A percentile compares a stretch with the other conserved stretches of the same genome.
Evolutionary conservation across 2,888 invertebrate species (phyloP).

Genomic region (Lissocephala sabroskyi): DNA sequence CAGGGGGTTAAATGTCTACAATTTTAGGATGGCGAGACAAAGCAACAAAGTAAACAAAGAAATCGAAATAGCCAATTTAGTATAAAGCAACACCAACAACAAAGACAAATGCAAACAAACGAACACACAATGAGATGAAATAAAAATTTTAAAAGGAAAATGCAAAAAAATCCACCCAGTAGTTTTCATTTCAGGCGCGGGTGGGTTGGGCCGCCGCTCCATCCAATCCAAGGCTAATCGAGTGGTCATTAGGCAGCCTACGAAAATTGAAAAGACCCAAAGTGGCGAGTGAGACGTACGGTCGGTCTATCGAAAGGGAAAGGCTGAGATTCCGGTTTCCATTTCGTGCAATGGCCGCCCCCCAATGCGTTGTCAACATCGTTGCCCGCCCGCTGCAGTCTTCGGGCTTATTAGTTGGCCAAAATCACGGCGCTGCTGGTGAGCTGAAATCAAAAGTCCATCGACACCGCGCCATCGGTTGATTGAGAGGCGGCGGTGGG

Average conservation of each 20-base stretch:
- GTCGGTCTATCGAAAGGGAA: conserved; percentile 41
- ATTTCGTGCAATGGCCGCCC: conserved; percentile 46
- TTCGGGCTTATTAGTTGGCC: conserved; percentile 46
- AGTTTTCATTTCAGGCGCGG: neutral
- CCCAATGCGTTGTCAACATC: conserved; percentile 35
- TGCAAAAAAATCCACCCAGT: neutral
- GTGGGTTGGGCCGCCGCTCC: too few relatives aligned
- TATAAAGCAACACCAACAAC: conserved; percentile 41
- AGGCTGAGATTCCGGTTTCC: conserved; percentile 55
- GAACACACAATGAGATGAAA: conserved; percentile 31
- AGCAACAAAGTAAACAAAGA: conserved; percentile 44
- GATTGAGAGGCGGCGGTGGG: neutral
- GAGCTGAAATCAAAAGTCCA: conserved; percentile 54
- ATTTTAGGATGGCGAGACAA: conserved; percentile 54
- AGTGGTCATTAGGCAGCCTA: too few relatives aligned
- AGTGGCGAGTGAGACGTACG: too few relatives aligned
- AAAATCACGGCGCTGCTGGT: too few relatives aligned
- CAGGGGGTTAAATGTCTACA: conserved; percentile 42
- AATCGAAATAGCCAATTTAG: conserved; percentile 59
- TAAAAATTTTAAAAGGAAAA: conserved; percentile 24
- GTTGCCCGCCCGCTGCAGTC: neutral
- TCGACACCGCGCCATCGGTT: conserved; percentile 41
- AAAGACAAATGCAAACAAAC: conserved; percentile 21
- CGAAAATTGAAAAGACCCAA: neutral
- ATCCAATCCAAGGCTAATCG: too few relatives aligned